Base-by-base conservation (phyloP, 2,797 vertebrate species). In the Synaphobranchus kaupii region DNA sequence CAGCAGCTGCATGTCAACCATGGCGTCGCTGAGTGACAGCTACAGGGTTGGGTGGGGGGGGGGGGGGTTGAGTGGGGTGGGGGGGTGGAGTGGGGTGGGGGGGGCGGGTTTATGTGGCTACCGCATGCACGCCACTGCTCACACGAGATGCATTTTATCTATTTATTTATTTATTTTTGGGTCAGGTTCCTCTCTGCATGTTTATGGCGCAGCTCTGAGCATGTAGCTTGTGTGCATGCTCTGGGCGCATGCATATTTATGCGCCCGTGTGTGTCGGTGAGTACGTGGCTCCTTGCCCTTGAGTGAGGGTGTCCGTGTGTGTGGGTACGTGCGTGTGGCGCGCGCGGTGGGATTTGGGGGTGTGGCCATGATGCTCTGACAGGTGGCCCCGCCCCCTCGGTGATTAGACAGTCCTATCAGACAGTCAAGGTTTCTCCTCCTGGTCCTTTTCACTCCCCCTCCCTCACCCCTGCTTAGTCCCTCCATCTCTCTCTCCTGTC, bases 351-450 rank as follows among this genome's bases (percentile, higher is more conserved):
- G 28, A 25, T 8, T 6, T n/a, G 25, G n/a, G 22, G 39, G 34
- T 47, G n/a, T 56, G 34, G 25, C 83, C n/a, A 9, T 34, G 31
- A 4, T 54, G 48, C 68, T 47, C 66, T n/a, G 48, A 68, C 58
- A 81, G 47, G 20, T 15, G 6, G 60, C 31, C 28, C 50, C 80
- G 20, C 63, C 54, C 58, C 85, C 81, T 22, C n/a, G 22, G 25
- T 83, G 63, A 86, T 85, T 83, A 56, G 25, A 71, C 76, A 85
- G 63, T 63, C 84, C 63, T 58, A 68, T 39, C 6, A 56, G 66
- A 8, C 28, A 54, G 85, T 71, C 84, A 60, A n/a, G 39, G 52
- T 52, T 85, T 28, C 22, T 12, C 47, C 17, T 34, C 31, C 17
- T 0, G 3, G 25, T 63, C 66, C 28, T 12, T 28, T 68, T 28